These are phyloP conservation scores for Lophius piscatorius DNA, from an alignment of 2,113 vertebrate genomes.

Conservation along the genomic window DNA sequence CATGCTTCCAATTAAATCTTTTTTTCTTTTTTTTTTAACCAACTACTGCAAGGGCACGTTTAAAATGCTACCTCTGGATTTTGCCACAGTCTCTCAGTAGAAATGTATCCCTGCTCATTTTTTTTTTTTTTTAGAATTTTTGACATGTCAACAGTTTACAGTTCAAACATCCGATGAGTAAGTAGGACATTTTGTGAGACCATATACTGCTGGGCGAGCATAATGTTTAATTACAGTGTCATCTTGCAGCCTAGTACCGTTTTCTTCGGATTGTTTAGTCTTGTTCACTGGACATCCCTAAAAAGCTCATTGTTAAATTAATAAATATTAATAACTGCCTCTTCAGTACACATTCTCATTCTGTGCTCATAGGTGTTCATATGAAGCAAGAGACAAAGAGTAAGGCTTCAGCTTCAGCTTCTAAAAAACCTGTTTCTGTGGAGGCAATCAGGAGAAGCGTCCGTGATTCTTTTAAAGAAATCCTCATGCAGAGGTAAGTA, in stretches of 20 bases:
- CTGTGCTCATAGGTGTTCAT: conserved; percentile 77
- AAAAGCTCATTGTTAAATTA: no score
- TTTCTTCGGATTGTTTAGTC: neutral
- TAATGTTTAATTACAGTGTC: neutral
- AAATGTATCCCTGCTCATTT: no score
- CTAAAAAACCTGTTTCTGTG: conserved; percentile 91
- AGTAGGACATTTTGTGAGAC: neutral
- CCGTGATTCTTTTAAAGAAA: conserved; percentile 93
- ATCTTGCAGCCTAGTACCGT: neutral
- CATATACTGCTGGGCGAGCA: no score
- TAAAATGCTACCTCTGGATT: no score
- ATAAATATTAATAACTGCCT: no score
- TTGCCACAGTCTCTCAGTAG: no score
- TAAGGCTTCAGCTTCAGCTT: conserved; percentile 78
- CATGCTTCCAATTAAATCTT: no score
- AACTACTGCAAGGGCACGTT: no score
- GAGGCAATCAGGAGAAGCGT: conserved; percentile 95
- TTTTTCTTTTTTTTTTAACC: no score
- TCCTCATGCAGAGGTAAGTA: conserved; percentile 90
- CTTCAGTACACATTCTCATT: conserved; percentile 31
- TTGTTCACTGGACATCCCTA: no score
- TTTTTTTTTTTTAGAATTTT: no score
- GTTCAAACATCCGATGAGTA: neutral
- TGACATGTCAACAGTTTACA: neutral
- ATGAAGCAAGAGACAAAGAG: conserved; percentile 87